Percentiles rank a stretch among this genome's conserved stretches.
Evolutionary conservation across 2,797 vertebrate genomes (phyloP).

Genomic region (Phataginus tricuspis): DNA sequence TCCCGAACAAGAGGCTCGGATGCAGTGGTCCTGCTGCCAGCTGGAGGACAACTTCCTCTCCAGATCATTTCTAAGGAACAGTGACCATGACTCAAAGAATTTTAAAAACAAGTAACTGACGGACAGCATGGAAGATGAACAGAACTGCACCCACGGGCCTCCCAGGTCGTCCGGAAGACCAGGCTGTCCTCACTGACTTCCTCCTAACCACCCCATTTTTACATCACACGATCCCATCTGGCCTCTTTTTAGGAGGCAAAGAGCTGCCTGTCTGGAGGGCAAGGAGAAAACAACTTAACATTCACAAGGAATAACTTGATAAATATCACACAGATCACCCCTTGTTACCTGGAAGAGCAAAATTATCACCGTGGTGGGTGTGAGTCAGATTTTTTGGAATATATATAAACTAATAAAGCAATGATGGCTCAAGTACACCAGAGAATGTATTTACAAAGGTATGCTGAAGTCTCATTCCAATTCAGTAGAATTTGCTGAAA

Average conservation of each 20-base stretch:
- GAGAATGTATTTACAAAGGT: not conserved
- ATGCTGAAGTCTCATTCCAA: not conserved
- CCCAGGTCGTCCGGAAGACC: conserved; percentile 42
- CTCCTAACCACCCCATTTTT: not conserved
- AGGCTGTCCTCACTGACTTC: conserved; percentile 28
- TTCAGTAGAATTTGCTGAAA: not conserved
- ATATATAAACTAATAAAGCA: not conserved
- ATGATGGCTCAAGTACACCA: not conserved
- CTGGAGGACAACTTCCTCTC: conserved; percentile 54
- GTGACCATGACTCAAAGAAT: conserved; percentile 73
- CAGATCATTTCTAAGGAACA: conserved; percentile 77
- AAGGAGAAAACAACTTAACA: not conserved
- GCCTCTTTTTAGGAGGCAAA: conserved; percentile 30
- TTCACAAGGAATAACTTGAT: not conserved
- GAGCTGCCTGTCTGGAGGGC: not conserved
- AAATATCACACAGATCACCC: not conserved
- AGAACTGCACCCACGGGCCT: not conserved
- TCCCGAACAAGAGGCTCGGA: conserved; percentile 49
- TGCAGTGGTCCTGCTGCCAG: conserved; percentile 62
- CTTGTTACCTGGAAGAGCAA: not conserved
- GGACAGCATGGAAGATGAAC: conserved; percentile 50
- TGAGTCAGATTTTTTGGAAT: not conserved
- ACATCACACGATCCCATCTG: not conserved
- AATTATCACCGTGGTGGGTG: not conserved
- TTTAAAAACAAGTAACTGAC: conserved; percentile 70